Conservation (phyloP, 2,797 vertebrate species). For the Sebastes matsubarae region DNA sequence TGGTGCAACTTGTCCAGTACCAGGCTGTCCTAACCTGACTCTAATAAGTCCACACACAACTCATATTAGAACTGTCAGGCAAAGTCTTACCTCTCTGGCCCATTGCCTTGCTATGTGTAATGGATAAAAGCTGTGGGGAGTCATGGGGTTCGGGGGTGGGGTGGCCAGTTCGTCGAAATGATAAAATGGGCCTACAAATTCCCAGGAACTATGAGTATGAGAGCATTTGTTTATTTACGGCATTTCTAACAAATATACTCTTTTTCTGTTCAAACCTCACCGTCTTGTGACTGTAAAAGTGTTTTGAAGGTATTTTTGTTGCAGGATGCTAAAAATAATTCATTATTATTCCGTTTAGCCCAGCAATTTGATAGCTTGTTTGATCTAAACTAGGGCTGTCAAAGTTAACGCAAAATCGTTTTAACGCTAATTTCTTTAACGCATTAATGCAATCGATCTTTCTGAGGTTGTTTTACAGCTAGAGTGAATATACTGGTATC, state of each 20-base stretch:
- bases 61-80: conserved; percentile 19
- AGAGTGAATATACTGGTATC: too few species aligned
- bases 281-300: background rate
- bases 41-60: conserved; percentile 5
- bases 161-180: background rate
- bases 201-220: background rate
- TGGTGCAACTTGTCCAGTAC: conserved; percentile 66
- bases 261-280: background rate
- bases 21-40: conserved; percentile 64
- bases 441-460: too few species aligned
- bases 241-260: background rate
- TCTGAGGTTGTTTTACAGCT: too few species aligned
- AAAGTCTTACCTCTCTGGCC: conserved; percentile 37
- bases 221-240: background rate
- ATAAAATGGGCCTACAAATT: conserved; percentile 12
- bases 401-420: too few species aligned
- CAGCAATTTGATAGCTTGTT: background rate
- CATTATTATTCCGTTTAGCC: background rate
- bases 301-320: background rate
- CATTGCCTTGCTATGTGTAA: conserved; percentile 31
- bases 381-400: too few species aligned
- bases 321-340: too few species aligned
- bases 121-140: conserved; percentile 46
- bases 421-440: too few species aligned
- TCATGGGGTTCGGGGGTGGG: background rate